Conservation (phyloP, 2,113 vertebrate genomes). For the Bagarius yarrelli region DNA sequence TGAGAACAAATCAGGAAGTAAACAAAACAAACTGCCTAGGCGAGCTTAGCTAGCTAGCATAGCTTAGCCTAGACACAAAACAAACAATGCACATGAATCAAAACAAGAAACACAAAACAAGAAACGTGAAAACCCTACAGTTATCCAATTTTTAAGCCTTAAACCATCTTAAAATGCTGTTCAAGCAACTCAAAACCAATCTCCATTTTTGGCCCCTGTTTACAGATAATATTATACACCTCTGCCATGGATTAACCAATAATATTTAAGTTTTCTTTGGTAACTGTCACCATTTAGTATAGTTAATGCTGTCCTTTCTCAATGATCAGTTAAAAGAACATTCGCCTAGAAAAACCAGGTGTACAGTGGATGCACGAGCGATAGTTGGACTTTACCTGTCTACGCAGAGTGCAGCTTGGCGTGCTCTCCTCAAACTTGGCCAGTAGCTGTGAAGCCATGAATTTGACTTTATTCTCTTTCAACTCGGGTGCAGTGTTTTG, state of each 20-base stretch:
- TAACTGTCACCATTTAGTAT: background rate
- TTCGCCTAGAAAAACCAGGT: background rate
- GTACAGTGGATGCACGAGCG: background rate
- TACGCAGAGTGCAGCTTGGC: constrained; percentile 68
- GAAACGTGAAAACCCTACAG: no score
- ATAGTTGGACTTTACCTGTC: constrained; percentile 74
- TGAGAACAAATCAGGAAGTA: no score
- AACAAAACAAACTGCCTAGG: no score
- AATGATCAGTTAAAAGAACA: background rate
- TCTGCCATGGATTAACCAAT: background rate
- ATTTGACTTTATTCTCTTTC: constrained; percentile 92
- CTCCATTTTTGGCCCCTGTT: no score
- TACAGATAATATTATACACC: no score
- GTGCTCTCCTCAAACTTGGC: constrained; percentile 90
- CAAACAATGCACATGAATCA: no score
- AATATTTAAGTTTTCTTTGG: background rate
- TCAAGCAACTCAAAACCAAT: no score
- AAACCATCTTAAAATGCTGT: no score
- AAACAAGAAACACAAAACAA: no score
- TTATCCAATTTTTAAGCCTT: no score
- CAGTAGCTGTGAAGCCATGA: constrained; percentile 87
- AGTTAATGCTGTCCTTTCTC: background rate
- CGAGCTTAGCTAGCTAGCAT: no score
- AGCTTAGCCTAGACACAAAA: no score
- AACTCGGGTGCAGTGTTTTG: constrained; percentile 65